phyloP scores from a whole-genome alignment of 2,888 invertebrate species.

The Artemia sp. region DNA sequence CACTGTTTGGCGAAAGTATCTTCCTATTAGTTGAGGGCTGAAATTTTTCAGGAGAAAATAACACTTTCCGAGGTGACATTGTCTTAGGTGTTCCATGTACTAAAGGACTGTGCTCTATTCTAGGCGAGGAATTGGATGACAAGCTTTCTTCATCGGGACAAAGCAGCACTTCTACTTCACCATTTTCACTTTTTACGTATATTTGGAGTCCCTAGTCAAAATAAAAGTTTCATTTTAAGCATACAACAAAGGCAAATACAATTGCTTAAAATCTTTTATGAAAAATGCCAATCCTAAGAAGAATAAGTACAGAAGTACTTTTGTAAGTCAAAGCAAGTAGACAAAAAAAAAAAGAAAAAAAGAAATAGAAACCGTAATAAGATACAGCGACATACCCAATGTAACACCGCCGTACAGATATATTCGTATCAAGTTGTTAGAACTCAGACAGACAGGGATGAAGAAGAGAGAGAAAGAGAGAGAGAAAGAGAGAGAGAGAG shows the following conservation, averaged over 20 bases:
- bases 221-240: background rate
- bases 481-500: conserved; percentile 4
- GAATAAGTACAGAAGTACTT: conserved; percentile 12
- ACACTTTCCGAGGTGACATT: background rate
- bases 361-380: background rate
- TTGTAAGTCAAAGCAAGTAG: background rate
- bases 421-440: too few species aligned
- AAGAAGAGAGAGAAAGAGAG: background rate
- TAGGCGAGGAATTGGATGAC: conserved; percentile 32
- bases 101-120: background rate
- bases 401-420: background rate
- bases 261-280: background rate
- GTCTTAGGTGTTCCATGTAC: background rate
- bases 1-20: background rate
- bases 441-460: too few species aligned
- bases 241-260: background rate
- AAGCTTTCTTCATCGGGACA: conserved; percentile 58
- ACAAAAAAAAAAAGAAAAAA: background rate
- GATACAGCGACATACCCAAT: too few species aligned
- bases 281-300: conserved; percentile 15
- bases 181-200: conserved; percentile 70
- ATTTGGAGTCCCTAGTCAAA: conserved; percentile 42
- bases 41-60: background rate
- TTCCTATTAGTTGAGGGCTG: background rate
- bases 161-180: conserved; percentile 85